These are phyloP conservation scores for Siniperca undulata DNA, from an alignment of 2,797 vertebrate genomes.

Conservation along the genomic window DNA sequence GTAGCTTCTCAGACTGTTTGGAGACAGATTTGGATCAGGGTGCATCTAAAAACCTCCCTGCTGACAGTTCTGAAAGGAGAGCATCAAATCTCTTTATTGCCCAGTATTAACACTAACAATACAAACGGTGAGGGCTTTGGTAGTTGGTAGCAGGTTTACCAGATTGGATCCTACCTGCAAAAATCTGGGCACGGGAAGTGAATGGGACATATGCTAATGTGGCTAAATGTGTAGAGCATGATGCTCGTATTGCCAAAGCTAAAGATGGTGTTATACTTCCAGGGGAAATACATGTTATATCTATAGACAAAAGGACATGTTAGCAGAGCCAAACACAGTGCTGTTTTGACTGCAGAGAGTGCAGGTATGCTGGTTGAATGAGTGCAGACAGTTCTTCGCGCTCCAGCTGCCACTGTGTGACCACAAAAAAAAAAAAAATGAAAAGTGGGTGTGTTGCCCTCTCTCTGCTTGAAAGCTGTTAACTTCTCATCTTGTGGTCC, in stretches of 20 bases:
- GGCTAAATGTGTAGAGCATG: constrained; percentile 21
- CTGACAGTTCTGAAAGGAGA: constrained; percentile 20
- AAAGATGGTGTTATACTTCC: constrained; percentile 36
- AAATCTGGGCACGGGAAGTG: constrained; percentile 47
- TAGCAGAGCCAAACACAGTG: constrained; percentile 17
- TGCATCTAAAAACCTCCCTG: not conserved
- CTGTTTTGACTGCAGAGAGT: constrained; percentile 16
- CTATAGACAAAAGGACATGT: constrained; percentile 14
- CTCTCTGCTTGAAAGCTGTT: constrained; percentile 9
- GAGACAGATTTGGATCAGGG: constrained; percentile 11
- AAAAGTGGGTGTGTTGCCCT: not conserved
- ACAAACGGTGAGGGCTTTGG: constrained; percentile 14
- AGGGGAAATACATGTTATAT: constrained; percentile 31
- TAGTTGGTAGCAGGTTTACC: constrained; percentile 37
- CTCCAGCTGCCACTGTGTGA: constrained; percentile 13
- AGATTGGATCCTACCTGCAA: constrained; percentile 54
- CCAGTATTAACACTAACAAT: constrained; percentile 24
- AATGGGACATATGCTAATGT: constrained; percentile 52
- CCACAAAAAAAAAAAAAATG: not conserved
- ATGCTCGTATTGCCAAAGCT: constrained; percentile 33
- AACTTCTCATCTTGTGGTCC: constrained; percentile 9
- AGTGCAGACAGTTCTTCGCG: not conserved
- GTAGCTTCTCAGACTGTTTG: constrained; percentile 13
- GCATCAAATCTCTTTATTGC: constrained; percentile 4
- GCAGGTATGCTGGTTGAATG: constrained; percentile 9